Conservation (phyloP, 2,113 vertebrate genomes). For the Hippocampus barbouri region DNA sequence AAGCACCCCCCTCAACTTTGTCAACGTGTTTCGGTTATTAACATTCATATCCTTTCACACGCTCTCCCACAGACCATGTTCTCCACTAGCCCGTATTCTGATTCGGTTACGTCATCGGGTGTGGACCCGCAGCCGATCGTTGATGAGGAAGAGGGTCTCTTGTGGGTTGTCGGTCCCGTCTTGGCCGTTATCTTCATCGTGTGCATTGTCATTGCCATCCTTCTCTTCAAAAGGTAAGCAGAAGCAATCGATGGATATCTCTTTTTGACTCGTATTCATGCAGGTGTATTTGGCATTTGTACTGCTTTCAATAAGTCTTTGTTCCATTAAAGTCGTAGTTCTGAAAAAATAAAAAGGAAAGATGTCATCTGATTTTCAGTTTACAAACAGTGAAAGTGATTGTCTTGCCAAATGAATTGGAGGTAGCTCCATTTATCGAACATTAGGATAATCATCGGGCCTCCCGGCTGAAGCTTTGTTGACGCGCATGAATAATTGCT, state of each 20-base stretch:
- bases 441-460: conserved; percentile 36
- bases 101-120: conserved; percentile 90
- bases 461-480: conserved; percentile 26
- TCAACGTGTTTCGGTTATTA: not conserved
- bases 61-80: conserved; percentile 83
- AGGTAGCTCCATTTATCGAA: conserved; percentile 18
- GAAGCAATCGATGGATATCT: not conserved
- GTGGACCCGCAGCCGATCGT: conserved; percentile 94
- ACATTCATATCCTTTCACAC: not conserved
- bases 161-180: conserved; percentile 98
- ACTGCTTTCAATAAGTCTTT: not conserved
- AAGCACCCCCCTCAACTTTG: not conserved
- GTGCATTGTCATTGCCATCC: conserved; percentile 98
- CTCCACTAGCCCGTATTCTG: conserved; percentile 94
- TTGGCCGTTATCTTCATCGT: conserved; percentile 98
- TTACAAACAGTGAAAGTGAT: not conserved
- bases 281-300: no score
- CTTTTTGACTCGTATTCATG: conserved; percentile 1
- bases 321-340: not conserved
- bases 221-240: conserved; percentile 96
- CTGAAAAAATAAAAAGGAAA: no score
- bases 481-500: conserved; percentile 40
- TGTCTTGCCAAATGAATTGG: conserved; percentile 7
- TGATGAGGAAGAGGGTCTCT: conserved; percentile 95
- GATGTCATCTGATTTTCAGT: conserved; percentile 1